Base-by-base conservation (phyloP, 2,888 invertebrate genomes). In the Sinopyrophorus schimmeli region DNA sequence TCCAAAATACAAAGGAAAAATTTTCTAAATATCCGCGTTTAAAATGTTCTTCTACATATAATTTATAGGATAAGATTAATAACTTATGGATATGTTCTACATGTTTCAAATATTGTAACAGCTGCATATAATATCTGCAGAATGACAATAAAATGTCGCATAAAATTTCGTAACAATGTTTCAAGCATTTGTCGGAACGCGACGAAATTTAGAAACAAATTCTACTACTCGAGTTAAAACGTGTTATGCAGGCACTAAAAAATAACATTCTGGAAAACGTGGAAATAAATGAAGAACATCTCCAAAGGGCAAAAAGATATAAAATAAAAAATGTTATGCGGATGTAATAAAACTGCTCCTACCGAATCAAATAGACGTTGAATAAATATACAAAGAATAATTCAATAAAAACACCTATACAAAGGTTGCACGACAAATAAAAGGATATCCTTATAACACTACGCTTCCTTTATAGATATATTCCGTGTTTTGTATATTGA, bases 341-440 rank as follows among this genome's bases (percentile, higher is more conserved):
- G 47, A 53, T 37, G 30, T 49, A 40, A 53, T 53, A 53, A 53
- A 53, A 53, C 34, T 44, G 53, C 40, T 44, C 30, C 44, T 44
- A 32, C 42, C 48, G 44, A 46, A 43, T 53, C 48, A 47, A 44
- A 48, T 49, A 47, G 42, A 35, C 41, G 31, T 38, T 40, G 48
- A 41, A 43, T 43, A 48, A 52, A 53, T 41, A 53, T 44, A 44
- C 48, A 44, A 49, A 49, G 53, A 43, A 53, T 53, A 53, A 53
- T 53, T 53, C 53, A 49, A 53, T 53, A 53, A 42, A 50, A 40
- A 46, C 46, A 50, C 44, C 50, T 46, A 44, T 35, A 40, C 50
- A 50, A 46, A 44, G 44, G 39, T 43, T 43, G 20, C 24, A 49
- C 10, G 42, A 49, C 48, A 49, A 49, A 49, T 39, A 49, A 41